Base-by-base conservation (phyloP, 1,140 invertebrate genomes). In the Pachypsylla venusta region DNA sequence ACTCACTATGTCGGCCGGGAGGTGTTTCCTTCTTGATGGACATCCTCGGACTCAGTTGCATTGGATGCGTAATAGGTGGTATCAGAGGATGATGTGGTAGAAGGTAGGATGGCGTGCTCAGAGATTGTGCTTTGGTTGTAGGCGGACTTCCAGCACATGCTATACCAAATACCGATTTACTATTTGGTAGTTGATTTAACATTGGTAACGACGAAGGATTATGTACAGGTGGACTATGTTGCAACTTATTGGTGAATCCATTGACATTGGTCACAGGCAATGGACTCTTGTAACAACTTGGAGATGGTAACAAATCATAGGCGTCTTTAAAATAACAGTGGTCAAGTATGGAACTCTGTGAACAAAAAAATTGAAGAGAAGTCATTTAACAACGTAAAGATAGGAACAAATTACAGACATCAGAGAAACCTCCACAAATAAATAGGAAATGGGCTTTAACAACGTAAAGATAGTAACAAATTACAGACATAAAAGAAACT, bases 1-100 rank as follows among this genome's bases (percentile, higher is more conserved):
- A 80, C n/a, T 76, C 78, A 60, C 81, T 82, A n/a, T 48, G 42
- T 22, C 42, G 42, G 7, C 42, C 42, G n/a, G 16, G 42, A 22
- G 16, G 16, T 22, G 5, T 7, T 7, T 35, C 30, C 30, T 35
- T 35, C 30, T 48, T 5, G n/a, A 10, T n/a, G 7, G n/a, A 4
- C 5, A 22, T 7, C 16, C n/a, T 19, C n/a, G 22, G 42, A 7
- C n/a, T 19, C n/a, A 19, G 16, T 22, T 10, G 16, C 7, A 5
- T n/a, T 7, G 16, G 42, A 22, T n/a, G 42, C 7, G 7, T 5
- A n/a, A 48, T 5, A n/a, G 42, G 42, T 4, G 16, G 42, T 7
- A 48, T 19, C 4, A 48, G 42, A 19, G 42, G 42, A 48, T 48
- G 42, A 7, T 48, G 42, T 7, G 42, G 42, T 3, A 48, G n/a